phyloP scores from a whole-genome alignment of 2,888 invertebrate species.

The Drosophila peninsularis region DNA sequence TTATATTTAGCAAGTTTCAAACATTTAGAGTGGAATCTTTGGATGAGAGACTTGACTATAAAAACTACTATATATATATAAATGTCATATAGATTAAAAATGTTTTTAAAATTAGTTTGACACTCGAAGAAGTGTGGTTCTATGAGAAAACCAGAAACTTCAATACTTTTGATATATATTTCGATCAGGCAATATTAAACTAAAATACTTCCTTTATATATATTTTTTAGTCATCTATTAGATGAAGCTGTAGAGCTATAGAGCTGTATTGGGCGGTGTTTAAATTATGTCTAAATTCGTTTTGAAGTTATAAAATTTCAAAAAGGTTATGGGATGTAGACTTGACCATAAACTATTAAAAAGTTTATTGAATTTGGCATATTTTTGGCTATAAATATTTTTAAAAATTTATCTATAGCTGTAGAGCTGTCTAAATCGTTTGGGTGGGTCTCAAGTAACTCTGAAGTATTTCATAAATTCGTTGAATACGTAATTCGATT shows the following conservation, averaged over 20 bases:
- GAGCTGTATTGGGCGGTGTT: background rate
- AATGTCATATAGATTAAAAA: background rate
- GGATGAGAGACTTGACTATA: background rate
- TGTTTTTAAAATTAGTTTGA: background rate
- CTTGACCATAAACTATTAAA: background rate
- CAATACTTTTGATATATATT: background rate
- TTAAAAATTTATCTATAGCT: background rate
- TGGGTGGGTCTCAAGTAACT: slow-evolving; percentile 6
- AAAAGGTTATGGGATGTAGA: background rate
- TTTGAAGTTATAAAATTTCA: background rate
- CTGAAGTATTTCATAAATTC: slow-evolving; percentile 28
- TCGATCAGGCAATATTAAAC: too few relatives aligned
- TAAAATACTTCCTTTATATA: background rate
- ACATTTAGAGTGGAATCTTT: background rate
- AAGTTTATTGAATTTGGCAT: background rate
- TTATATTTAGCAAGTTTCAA: background rate
- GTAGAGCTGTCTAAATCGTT: background rate
- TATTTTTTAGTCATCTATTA: background rate
- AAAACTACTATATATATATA: background rate
- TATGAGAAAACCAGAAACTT: background rate
- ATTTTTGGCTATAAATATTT: background rate
- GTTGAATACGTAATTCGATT: slow-evolving; percentile 21
- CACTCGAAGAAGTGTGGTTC: background rate
- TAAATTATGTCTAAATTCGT: background rate
- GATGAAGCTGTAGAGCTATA: background rate